Evolutionary conservation across 2,888 invertebrate genomes (phyloP).

Genomic region (Uloborus plumipes): DNA sequence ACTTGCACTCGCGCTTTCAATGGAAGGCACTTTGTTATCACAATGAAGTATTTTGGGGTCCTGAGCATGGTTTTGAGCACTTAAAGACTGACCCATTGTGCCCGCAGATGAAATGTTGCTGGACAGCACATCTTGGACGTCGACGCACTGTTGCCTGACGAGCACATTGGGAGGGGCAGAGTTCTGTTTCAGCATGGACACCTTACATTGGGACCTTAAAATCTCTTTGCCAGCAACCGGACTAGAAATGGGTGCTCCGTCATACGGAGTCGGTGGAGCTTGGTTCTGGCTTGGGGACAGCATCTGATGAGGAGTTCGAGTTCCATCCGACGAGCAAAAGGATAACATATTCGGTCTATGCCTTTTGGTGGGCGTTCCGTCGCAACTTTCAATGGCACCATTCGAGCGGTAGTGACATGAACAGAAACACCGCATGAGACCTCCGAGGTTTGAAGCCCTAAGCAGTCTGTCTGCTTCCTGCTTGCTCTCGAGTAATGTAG

Average conservation of each 20-base stretch:
- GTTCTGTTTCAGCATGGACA: slow-evolving; percentile 7
- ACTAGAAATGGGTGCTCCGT: slow-evolving; percentile 23
- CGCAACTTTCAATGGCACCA: slow-evolving; percentile 58
- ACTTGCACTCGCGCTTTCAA: neutral
- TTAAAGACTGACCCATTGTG: slow-evolving; percentile 68
- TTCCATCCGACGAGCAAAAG: slow-evolving; percentile 44
- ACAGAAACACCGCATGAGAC: slow-evolving; percentile 72
- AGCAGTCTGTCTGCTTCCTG: slow-evolving; percentile 81
- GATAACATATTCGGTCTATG: slow-evolving; percentile 32
- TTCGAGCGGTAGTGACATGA: slow-evolving; percentile 67
- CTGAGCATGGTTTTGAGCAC: slow-evolving; percentile 13
- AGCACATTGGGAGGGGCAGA: neutral
- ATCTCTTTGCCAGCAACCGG: slow-evolving; percentile 1
- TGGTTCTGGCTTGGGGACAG: slow-evolving; percentile 41
- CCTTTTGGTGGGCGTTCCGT: slow-evolving; percentile 66
- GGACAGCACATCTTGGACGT: neutral
- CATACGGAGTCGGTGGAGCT: slow-evolving; percentile 45
- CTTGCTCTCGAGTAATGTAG: slow-evolving; percentile 82
- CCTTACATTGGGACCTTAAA: slow-evolving; percentile 13
- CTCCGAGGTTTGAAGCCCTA: slow-evolving; percentile 68
- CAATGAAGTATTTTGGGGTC: neutral
- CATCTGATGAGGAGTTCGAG: slow-evolving; percentile 25
- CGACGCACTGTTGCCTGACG: neutral
- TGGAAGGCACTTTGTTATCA: neutral
- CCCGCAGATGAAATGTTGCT: slow-evolving; percentile 56